phyloP scores from a whole-genome alignment of 2,797 vertebrate species.

The Dicrostonyx torquatus region DNA sequence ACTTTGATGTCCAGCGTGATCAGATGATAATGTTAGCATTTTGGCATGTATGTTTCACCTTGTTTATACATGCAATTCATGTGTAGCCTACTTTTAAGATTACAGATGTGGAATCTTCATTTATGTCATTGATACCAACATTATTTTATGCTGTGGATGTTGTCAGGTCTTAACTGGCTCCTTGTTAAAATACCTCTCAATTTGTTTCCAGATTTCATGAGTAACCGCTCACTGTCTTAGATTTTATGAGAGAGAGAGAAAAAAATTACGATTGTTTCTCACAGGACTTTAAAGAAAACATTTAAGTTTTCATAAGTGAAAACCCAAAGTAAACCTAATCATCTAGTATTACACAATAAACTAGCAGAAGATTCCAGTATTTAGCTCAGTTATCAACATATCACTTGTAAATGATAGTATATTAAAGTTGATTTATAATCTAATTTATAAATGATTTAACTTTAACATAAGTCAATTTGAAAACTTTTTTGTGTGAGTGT shows the following conservation, averaged over 20 bases:
- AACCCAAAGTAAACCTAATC: conserved; percentile 25
- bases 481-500: neutral
- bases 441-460: conserved; percentile 48
- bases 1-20: neutral
- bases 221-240: neutral
- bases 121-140: neutral
- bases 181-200: conserved; percentile 8
- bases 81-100: neutral
- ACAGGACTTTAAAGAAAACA: conserved; percentile 41
- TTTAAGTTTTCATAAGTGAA: conserved; percentile 43
- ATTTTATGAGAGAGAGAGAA: neutral
- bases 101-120: conserved; percentile 18
- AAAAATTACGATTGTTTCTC: conserved; percentile 23
- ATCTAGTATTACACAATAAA: neutral
- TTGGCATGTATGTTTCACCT: neutral
- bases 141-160: neutral
- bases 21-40: neutral
- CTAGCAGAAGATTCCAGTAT: neutral
- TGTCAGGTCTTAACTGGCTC: neutral
- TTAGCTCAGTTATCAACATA: neutral
- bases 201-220: conserved; percentile 7
- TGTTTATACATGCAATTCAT: neutral
- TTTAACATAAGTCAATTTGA: conserved; percentile 5
- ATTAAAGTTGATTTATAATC: conserved; percentile 31
- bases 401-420: neutral